These are phyloP conservation scores for Heterodera carotae DNA, from an alignment of 1,140 invertebrate species.

Conservation along the genomic window DNA sequence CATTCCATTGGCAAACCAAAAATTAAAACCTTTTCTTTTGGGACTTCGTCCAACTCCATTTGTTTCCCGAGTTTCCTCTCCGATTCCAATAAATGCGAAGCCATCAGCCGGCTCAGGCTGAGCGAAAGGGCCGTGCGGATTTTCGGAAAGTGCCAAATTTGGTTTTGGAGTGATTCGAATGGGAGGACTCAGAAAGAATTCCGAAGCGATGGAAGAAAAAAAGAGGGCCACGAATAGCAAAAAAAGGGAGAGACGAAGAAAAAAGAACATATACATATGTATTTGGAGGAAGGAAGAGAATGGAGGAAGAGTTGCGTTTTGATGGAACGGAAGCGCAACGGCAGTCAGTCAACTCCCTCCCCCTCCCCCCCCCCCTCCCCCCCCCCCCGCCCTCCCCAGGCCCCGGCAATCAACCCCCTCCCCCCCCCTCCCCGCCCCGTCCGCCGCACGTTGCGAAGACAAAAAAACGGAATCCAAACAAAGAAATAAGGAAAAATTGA, in stretches of 20 bases:
- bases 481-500: too few relatives aligned
- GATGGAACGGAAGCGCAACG: too few relatives aligned
- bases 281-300: background rate
- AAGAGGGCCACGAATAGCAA: background rate
- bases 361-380: constrained; percentile 1
- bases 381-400: background rate
- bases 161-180: constrained; percentile 8
- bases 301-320: background rate
- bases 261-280: constrained; percentile 1
- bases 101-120: background rate
- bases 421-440: background rate
- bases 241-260: background rate
- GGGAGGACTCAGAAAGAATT: background rate
- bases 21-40: background rate
- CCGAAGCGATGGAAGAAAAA: background rate
- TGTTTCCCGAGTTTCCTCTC: background rate
- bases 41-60: background rate
- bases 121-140: background rate
- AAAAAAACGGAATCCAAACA: too few relatives aligned
- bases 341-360: background rate
- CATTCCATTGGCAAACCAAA: background rate
- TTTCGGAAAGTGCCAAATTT: background rate
- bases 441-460: too few relatives aligned
- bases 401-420: background rate
- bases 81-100: background rate